Evolutionary conservation across 2,797 vertebrate genomes (phyloP).

Genomic region (Esox lucius): DNA sequence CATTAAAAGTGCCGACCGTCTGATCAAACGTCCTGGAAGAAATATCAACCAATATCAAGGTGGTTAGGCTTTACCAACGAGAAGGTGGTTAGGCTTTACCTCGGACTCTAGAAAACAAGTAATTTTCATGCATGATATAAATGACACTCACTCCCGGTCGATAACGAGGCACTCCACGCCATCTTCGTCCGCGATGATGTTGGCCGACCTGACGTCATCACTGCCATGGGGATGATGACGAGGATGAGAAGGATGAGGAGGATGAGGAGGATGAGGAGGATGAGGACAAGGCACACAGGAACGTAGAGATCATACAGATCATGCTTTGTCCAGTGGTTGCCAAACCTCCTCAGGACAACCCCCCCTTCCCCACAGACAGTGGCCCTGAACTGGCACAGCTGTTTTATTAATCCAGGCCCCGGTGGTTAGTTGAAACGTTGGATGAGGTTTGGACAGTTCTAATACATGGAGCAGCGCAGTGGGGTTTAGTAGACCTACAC

Average conservation of each 20-base stretch:
- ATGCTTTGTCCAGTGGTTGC: too few relatives aligned
- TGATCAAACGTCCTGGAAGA: constrained; percentile 87
- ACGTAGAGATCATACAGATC: background rate
- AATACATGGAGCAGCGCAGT: too few relatives aligned
- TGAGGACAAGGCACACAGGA: constrained; percentile 1
- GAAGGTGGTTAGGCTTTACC: too few relatives aligned
- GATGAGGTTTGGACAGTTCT: too few relatives aligned
- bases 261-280: background rate
- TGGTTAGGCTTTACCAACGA: too few relatives aligned
- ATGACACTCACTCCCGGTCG: constrained; percentile 87
- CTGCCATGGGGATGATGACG: constrained; percentile 61
- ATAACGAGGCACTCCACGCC: constrained; percentile 90
- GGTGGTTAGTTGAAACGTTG: too few relatives aligned
- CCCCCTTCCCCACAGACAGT: too few relatives aligned
- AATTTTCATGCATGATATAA: too few relatives aligned
- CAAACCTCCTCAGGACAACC: too few relatives aligned
- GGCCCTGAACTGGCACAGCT: too few relatives aligned
- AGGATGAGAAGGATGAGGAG: background rate
- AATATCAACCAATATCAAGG: constrained; percentile 11
- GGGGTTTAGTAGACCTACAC: too few relatives aligned
- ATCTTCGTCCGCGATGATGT: constrained; percentile 90
- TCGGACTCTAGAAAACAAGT: background rate
- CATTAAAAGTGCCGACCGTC: constrained; percentile 91
- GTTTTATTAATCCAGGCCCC: too few relatives aligned
- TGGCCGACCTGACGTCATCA: constrained; percentile 91